Percentiles rank a stretch among this genome's conserved stretches.
These are phyloP conservation scores for Ephestia elutella DNA, from an alignment of 1,140 invertebrate species.

Conservation along the genomic window DNA sequence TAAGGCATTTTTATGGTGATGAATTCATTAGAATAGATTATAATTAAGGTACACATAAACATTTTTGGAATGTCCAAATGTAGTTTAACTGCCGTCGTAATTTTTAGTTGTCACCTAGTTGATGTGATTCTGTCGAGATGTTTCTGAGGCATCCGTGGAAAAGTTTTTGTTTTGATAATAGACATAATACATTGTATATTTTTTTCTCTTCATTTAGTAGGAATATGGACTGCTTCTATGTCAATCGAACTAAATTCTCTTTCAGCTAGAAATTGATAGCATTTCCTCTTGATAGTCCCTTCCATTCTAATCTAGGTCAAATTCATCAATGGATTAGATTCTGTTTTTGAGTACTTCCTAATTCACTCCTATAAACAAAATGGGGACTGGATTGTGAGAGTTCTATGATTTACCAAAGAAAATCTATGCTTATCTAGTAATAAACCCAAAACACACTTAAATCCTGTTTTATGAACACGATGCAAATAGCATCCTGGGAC, in stretches of 20 bases:
- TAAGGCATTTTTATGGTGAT: conserved; percentile 18
- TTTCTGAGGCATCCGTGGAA: neutral
- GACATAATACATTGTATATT: too few relatives aligned
- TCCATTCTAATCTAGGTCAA: too few relatives aligned
- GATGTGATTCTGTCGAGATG: neutral
- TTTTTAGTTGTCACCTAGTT: conserved; percentile 14
- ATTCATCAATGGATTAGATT: too few relatives aligned
- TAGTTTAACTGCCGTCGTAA: conserved; percentile 15
- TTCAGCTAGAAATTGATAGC: too few relatives aligned
- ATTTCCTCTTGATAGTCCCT: too few relatives aligned
- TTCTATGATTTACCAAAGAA: too few relatives aligned
- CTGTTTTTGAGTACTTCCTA: too few relatives aligned
- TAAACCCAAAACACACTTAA: conserved; percentile 3
- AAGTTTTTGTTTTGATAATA: neutral
- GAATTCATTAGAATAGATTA: conserved; percentile 24
- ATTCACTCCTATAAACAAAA: too few relatives aligned
- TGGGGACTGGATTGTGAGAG: too few relatives aligned
- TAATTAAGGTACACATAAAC: conserved; percentile 13
- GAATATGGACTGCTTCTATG: neutral
- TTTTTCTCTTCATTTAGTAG: too few relatives aligned
- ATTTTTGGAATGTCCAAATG: conserved; percentile 14
- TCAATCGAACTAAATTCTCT: too few relatives aligned
- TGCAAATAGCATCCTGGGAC: conserved; percentile 8
- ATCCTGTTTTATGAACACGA: conserved; percentile 10
- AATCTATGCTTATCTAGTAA: too few relatives aligned